phyloP scores from a whole-genome alignment of 2,797 vertebrate species.

The Martes flavigula region DNA sequence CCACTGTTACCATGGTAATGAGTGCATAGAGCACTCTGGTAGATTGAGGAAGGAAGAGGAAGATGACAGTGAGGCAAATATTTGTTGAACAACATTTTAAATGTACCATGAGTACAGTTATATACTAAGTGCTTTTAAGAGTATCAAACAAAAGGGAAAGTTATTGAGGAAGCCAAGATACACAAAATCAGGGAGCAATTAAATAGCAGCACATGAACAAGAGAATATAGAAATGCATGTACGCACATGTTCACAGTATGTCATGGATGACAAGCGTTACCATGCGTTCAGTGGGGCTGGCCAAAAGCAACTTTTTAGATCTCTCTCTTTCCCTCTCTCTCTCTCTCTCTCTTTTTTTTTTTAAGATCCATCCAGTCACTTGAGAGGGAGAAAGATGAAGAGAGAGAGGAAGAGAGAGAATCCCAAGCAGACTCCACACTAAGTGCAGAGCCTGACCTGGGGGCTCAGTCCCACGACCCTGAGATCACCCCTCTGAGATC shows the following conservation, averaged over 20 bases:
- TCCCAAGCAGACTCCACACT: neutral
- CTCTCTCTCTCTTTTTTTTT: neutral
- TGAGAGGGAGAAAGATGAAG: neutral
- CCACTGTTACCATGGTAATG: neutral
- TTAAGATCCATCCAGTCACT: neutral
- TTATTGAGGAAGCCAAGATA: neutral
- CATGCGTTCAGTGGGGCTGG: neutral
- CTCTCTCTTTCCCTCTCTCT: neutral
- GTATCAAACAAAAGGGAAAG: neutral
- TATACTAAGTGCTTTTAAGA: neutral
- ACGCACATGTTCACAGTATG: neutral
- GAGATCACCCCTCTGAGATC: neutral
- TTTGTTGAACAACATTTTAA: constrained; percentile 44
- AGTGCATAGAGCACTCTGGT: neutral
- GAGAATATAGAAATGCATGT: neutral
- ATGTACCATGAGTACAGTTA: neutral
- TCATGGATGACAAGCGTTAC: neutral
- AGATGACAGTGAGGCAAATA: neutral
- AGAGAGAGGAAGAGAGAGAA: neutral
- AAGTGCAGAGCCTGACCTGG: neutral
- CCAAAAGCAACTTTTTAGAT: neutral
- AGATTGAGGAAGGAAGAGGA: constrained; percentile 7
- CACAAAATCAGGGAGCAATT: neutral
- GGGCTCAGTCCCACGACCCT: neutral
- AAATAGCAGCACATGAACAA: neutral